These are phyloP conservation scores for Synanceia verrucosa DNA, from an alignment of 2,797 vertebrate species.

Conservation along the genomic window DNA sequence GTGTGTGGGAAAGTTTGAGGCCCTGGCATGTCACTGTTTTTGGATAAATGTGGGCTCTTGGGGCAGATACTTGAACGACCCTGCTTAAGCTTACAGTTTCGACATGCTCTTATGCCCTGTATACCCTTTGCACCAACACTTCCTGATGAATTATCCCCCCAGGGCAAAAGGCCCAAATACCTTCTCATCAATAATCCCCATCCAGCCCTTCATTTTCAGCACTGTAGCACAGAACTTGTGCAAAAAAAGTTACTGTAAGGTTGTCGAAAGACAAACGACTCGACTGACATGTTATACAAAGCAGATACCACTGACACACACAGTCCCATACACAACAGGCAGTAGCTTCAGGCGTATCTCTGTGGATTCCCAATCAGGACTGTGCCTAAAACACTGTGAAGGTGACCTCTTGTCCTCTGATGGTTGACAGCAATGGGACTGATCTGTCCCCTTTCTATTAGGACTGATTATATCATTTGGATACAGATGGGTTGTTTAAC, in stretches of 20 bases:
- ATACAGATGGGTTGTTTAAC: slow-evolving; percentile 77
- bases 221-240: neutral
- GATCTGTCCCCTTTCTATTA: slow-evolving; percentile 72
- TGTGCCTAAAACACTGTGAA: slow-evolving; percentile 47
- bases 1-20: slow-evolving; percentile 2
- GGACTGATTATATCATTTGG: slow-evolving; percentile 77
- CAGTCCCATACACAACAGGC: neutral
- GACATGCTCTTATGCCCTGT: slow-evolving; percentile 1
- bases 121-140: slow-evolving; percentile 41
- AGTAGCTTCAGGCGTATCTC: slow-evolving; percentile 19
- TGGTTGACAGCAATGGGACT: slow-evolving; percentile 68
- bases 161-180: slow-evolving; percentile 23
- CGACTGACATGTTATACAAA: slow-evolving; percentile 15
- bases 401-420: slow-evolving; percentile 67
- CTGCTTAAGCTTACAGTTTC: slow-evolving; percentile 13
- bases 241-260: slow-evolving; percentile 19
- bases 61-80: slow-evolving; percentile 9
- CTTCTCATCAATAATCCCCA: slow-evolving; percentile 44
- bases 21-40: slow-evolving; percentile 3
- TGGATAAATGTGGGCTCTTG: slow-evolving; percentile 22
- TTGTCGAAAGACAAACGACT: slow-evolving; percentile 40
- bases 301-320: neutral
- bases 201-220: slow-evolving; percentile 24
- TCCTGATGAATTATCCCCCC: slow-evolving; percentile 52
- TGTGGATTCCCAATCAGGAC: slow-evolving; percentile 35